Conservation (phyloP, 53 echinoderm and acorn worm species). For the Patiria pectinifera region DNA sequence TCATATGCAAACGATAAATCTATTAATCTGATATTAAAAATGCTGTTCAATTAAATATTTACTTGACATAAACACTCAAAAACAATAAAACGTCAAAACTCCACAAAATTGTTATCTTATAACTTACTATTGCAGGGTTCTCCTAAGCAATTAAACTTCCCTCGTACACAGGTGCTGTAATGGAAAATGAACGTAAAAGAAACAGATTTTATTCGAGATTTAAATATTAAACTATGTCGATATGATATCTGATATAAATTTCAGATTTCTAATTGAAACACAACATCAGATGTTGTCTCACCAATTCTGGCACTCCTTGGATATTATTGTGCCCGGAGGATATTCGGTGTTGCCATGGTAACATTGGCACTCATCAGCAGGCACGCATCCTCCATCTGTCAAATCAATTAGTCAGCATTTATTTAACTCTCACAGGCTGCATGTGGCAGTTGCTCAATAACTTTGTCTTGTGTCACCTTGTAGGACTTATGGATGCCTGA, state of each 20-base stretch:
- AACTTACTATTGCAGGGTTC: constrained; percentile 51
- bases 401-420: neutral
- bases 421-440: too few species aligned
- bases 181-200: neutral
- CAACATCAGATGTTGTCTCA: constrained; percentile 21
- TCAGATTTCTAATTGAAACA: neutral
- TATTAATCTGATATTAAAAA: too few species aligned
- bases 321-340: constrained; percentile 72
- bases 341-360: constrained; percentile 68
- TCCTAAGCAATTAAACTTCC: constrained; percentile 75
- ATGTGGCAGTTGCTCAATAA: too few species aligned
- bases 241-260: neutral
- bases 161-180: constrained; percentile 74
- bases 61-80: too few species aligned
- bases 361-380: constrained; percentile 78
- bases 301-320: constrained; percentile 87
- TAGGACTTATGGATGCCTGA: too few species aligned
- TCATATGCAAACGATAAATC: too few species aligned
- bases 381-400: constrained; percentile 77
- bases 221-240: too few species aligned
- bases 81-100: neutral
- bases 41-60: too few species aligned
- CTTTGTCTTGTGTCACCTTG: too few species aligned
- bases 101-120: neutral
- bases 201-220: too few species aligned